These are phyloP conservation scores for Leucoraja erinaceus DNA, from an alignment of 2,113 vertebrate species.

Conservation along the genomic window DNA sequence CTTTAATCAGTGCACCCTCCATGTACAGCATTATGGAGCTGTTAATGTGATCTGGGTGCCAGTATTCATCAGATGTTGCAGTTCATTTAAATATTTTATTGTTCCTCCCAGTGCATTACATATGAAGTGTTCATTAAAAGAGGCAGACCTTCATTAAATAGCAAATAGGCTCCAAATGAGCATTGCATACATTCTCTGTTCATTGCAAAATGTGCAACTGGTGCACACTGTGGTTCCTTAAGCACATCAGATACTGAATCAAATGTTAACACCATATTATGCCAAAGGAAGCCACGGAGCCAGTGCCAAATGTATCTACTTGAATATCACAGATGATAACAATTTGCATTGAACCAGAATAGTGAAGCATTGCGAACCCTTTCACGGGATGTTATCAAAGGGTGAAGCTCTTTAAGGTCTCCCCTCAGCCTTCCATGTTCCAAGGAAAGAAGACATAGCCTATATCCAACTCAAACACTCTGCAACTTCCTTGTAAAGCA, in stretches of 20 bases:
- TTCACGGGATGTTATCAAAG: no score
- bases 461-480: no score
- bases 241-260: not conserved
- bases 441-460: no score
- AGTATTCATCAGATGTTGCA: slow-evolving; percentile 16
- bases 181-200: not conserved
- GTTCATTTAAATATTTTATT: slow-evolving; percentile 18
- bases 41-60: not conserved
- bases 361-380: no score
- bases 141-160: slow-evolving; percentile 13
- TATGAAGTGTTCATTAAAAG: slow-evolving; percentile 26
- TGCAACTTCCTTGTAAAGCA: no score
- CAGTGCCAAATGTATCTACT: not conserved
- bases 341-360: no score
- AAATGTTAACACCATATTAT: not conserved
- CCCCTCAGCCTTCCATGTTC: no score
- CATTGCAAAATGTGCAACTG: slow-evolving; percentile 15
- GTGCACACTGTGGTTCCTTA: not conserved
- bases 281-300: not conserved
- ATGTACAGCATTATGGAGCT: not conserved
- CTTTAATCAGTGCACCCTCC: not conserved
- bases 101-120: slow-evolving; percentile 9
- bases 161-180: not conserved
- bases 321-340: not conserved
- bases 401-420: no score